These are phyloP conservation scores for Calonectris borealis DNA, from an alignment of 2,113 vertebrate species.

Conservation along the genomic window DNA sequence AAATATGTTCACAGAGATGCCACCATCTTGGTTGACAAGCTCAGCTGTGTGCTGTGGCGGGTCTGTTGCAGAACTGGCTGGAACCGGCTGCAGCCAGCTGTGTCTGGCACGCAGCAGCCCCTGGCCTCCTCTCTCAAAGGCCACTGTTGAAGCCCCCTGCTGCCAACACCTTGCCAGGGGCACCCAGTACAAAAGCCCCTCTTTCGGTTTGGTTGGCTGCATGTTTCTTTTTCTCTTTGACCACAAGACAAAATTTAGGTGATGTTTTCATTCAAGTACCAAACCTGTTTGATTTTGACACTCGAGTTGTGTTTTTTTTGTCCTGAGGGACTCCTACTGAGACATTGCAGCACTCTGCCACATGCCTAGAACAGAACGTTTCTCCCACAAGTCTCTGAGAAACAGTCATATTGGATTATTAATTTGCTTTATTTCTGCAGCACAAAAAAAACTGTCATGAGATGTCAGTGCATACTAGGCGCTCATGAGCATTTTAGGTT, in stretches of 20 bases:
- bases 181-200: rapidly evolving
- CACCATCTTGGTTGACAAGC: background rate
- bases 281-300: background rate
- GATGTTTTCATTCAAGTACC: background rate
- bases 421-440: background rate
- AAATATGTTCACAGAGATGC: background rate
- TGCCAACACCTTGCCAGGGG: background rate
- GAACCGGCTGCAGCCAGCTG: rapidly evolving
- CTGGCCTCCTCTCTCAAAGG: background rate
- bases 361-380: background rate
- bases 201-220: background rate
- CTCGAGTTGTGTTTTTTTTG: rapidly evolving
- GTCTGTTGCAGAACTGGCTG: background rate
- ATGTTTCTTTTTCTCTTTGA: background rate
- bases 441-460: background rate
- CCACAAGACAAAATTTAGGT: background rate
- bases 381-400: background rate
- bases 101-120: background rate
- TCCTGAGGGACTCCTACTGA: too few species aligned
- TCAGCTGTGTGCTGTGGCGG: rapidly evolving
- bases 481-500: background rate
- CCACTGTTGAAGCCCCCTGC: background rate
- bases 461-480: background rate
- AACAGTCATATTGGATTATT: background rate
- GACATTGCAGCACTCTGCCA: background rate